phyloP scores from a whole-genome alignment of 2,888 invertebrate genomes.

The Lymantria monacha region DNA sequence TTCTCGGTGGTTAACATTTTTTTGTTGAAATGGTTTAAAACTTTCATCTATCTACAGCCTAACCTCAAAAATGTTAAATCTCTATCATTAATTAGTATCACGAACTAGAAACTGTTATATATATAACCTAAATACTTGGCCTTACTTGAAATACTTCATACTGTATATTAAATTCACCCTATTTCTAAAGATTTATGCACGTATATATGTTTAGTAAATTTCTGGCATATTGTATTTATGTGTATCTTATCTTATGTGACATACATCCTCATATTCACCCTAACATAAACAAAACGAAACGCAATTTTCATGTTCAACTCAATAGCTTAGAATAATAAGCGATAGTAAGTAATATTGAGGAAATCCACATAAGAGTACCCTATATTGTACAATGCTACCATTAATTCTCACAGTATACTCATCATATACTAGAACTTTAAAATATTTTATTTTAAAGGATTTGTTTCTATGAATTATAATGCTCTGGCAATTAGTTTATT shows the following conservation, averaged over 20 bases:
- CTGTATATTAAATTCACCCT: slow-evolving; percentile 59
- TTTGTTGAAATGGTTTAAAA: too few relatives aligned
- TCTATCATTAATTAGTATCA: too few relatives aligned
- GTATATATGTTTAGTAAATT: slow-evolving; percentile 52
- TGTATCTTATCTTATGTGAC: slow-evolving; percentile 58
- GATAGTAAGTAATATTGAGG: slow-evolving; percentile 76
- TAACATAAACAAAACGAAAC: slow-evolving; percentile 74
- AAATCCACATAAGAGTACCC: slow-evolving; percentile 65
- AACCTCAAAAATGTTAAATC: too few relatives aligned
- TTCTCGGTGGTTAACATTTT: too few relatives aligned
- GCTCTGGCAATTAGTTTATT: too few relatives aligned
- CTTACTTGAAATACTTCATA: too few relatives aligned
- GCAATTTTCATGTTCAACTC: slow-evolving; percentile 79
- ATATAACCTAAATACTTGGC: too few relatives aligned
- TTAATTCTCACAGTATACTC: slow-evolving; percentile 32
- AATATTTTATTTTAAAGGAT: too few relatives aligned
- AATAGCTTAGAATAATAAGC: slow-evolving; percentile 81
- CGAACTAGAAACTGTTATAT: too few relatives aligned
- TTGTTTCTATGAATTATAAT: too few relatives aligned
- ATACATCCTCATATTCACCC: slow-evolving; percentile 57
- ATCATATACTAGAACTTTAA: not conserved
- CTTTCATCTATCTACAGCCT: too few relatives aligned
- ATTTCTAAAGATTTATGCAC: slow-evolving; percentile 59
- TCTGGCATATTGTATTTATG: slow-evolving; percentile 54
- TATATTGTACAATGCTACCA: slow-evolving; percentile 42